Base-by-base conservation (phyloP, 2,113 vertebrate genomes). In the Toxotes jaculatrix region DNA sequence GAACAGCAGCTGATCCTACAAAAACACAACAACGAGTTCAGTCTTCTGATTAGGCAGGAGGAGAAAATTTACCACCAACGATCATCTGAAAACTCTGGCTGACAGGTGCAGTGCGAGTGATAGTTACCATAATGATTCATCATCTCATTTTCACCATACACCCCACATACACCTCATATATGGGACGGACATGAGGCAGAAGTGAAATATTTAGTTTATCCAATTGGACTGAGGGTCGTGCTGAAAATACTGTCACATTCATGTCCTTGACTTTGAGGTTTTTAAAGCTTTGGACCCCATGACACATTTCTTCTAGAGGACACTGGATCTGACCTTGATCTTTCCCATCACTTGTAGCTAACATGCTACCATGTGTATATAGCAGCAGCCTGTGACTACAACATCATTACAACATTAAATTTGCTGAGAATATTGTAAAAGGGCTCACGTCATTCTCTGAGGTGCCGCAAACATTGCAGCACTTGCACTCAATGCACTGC, bases 401-500 rank as follows among this genome's bases (percentile, higher is more conserved):
- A 27, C 27, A 27, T 27, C 27, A 27, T 27, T 27, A 27, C 27
- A 27, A 27, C 27, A 27, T 27, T 27, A 27, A 27, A 27, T 27
- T 17, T 53, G 8, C 9, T 47, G 36, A 5, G 9, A 70, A n/a
- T 38, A 79, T 47, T 0, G 13, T 2, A 13, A 45, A 14, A 47
- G 42, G 60, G 89, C 97, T 95, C 90, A 99, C 97, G 0, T 98
- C 97, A 0, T 99, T 99, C 93, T 99, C 97, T 0, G 97, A 99
- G 45, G 97, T 98, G 70, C 98, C 98, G 0, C 98, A 99, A 82
- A 99, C 96, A 51, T 99, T 99, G 92, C 98, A 99, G 93, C 98
- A 99, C 84, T 99, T 99, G 96, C 97, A 98, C 93, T 99, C 98
- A 11, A 99, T 99, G 92, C 98, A 98, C 83, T 98, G 98, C 98